Conservation (phyloP, 2,113 vertebrate species). For the Poeciliopsis occidentalis region DNA sequence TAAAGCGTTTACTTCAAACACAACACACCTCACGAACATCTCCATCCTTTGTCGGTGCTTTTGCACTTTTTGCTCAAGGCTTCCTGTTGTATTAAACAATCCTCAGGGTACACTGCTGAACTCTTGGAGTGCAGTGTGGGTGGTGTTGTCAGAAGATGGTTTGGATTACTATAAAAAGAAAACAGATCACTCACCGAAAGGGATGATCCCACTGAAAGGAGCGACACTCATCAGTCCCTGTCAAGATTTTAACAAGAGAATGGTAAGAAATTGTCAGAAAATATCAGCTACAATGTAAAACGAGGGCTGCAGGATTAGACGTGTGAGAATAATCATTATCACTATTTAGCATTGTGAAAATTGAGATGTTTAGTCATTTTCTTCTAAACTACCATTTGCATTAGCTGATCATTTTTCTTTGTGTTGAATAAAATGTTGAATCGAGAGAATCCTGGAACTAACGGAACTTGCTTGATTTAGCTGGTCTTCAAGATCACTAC, state of each 20-base stretch:
- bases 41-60: not conserved
- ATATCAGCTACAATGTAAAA: not conserved
- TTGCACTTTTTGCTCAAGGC: not conserved
- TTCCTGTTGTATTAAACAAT: constrained; percentile 3
- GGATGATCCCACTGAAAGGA: constrained; percentile 94
- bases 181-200: constrained; percentile 90
- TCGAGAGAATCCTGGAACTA: not conserved
- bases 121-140: constrained; percentile 94
- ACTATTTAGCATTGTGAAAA: not conserved
- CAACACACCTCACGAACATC: not conserved
- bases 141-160: constrained; percentile 90
- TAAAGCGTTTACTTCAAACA: not conserved
- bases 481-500: constrained; percentile 92
- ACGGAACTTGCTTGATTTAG: constrained; percentile 68
- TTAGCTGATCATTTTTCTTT: not conserved
- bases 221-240: constrained; percentile 86
- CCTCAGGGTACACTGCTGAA: constrained; percentile 90
- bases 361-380: not conserved
- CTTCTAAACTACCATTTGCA: not conserved
- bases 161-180: constrained; percentile 96
- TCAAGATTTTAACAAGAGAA: constrained; percentile 90
- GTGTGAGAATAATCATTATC: not conserved
- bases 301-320: not conserved
- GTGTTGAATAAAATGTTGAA: not conserved
- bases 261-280: constrained; percentile 75